These are phyloP conservation scores for Choreutis nemorana DNA, from an alignment of 2,888 invertebrate species.

Conservation along the genomic window DNA sequence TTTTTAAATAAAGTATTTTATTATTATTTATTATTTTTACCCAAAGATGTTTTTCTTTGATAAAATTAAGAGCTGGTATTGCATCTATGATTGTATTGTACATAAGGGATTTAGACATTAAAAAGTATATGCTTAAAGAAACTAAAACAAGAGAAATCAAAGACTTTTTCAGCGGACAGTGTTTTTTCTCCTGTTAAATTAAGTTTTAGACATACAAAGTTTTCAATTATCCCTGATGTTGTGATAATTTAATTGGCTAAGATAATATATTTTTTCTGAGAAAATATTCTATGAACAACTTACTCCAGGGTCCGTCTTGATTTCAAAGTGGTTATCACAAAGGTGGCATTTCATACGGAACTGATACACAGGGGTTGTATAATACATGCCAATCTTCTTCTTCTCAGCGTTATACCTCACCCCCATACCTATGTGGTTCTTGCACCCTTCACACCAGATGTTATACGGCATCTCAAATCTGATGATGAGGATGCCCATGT, in stretches of 20 bases:
- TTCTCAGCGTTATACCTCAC: constrained; percentile 97
- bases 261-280: constrained; percentile 1
- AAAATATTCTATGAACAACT: constrained; percentile 22
- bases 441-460: constrained; percentile 99
- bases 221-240: not conserved
- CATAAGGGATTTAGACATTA: too few species aligned
- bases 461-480: constrained; percentile 99
- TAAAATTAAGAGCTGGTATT: too few species aligned
- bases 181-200: too few species aligned
- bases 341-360: constrained; percentile 99
- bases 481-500: constrained; percentile 93
- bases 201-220: too few species aligned
- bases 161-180: too few species aligned
- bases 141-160: too few species aligned
- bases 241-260: not conserved
- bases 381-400: constrained; percentile 96
- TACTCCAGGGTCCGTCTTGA: constrained; percentile 97
- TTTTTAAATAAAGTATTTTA: too few species aligned
- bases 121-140: too few species aligned
- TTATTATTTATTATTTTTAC: too few species aligned
- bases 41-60: too few species aligned
- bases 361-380: constrained; percentile 96
- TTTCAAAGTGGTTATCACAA: constrained; percentile 96
- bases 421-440: constrained; percentile 99
- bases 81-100: too few species aligned